Evolutionary conservation across 2,797 vertebrate genomes (phyloP), one percentile per base, ranked within the genome.

Genomic region (Typhlichthys eigenmanni): DNA sequence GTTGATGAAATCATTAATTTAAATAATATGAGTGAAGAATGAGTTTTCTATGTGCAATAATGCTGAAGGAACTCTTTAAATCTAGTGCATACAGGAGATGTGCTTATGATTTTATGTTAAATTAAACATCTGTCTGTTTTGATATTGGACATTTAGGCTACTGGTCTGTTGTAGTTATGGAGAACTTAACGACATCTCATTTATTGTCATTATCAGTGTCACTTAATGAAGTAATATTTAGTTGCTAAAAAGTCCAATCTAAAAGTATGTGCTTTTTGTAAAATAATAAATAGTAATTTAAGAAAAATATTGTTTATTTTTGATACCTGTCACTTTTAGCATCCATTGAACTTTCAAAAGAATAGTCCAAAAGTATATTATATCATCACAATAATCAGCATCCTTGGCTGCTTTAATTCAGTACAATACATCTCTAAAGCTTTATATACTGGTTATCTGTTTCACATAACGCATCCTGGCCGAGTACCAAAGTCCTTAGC

Each of bases 261-360:
- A 62, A 29, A 29, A 29, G 4, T 29, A 29, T 64, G 76, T 79
- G 83, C 80, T 24, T 3, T 11, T 11, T 60, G 66, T 69, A 4
- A 79, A 67, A 56, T 69, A 91, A 87, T 73, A 86, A 90, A 88
- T 60, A 70, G 55, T 13, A 52, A 68, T 86, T 81, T 91, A 91
- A 88, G 80, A 92, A 93, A 94, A 93, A 94, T 92, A 92, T 83
- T 81, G 79, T 91, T 91, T 92, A 88, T 86, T 85, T 79, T 81
- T 72, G 69, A 75, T 80, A 76, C 66, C 63, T 78, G 68, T 81
- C 72, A 79, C 72, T 81, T 85, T 87, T 76, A 74, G 78, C 82
- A 86, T 77, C 79, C 71, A 87, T 89, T 89, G 72, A 81, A 58
- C 80, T 77, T 66, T 88, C 81, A 88, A 88, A 91, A 91, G 73